Percentiles rank a stretch among this genome's conserved stretches.
Conservation (phyloP, 2,113 vertebrate genomes). For the Nyctibius bracteatus region DNA sequence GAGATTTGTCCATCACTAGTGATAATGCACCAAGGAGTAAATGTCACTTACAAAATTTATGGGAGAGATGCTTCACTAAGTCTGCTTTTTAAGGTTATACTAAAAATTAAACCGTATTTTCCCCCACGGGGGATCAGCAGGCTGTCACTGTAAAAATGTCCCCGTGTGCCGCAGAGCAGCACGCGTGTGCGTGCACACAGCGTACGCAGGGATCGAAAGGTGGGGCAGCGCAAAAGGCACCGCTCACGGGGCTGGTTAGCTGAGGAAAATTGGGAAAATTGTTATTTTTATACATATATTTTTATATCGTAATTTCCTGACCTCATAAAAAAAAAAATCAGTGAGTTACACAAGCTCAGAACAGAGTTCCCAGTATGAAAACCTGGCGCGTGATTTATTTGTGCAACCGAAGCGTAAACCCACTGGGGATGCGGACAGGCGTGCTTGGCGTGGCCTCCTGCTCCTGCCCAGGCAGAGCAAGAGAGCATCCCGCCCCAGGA, state of each 20-base stretch:
- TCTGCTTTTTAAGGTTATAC: conserved; percentile 59
- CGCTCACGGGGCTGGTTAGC: not conserved
- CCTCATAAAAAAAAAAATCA: not conserved
- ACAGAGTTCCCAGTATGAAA: not conserved
- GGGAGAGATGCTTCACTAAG: not conserved
- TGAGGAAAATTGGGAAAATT: not conserved
- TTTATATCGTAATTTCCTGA: not conserved
- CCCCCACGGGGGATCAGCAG: not conserved
- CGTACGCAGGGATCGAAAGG: not conserved
- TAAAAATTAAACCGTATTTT: conserved; percentile 51
- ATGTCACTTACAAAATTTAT: conserved; percentile 53
- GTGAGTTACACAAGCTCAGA: not conserved
- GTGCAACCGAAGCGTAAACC: not conserved
- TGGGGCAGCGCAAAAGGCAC: not conserved
- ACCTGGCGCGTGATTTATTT: not conserved
- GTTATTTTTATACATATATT: not conserved
- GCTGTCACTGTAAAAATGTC: not conserved
- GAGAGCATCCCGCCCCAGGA: not conserved
- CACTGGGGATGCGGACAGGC: accelerated
- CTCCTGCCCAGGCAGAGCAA: not conserved
- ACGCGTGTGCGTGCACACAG: not conserved
- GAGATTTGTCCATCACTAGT: not conserved
- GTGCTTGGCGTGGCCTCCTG: not conserved
- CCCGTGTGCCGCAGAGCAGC: not conserved
- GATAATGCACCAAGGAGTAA: not conserved